These are phyloP conservation scores for Pelagia noctiluca DNA, from an alignment of 30 jellyfish, hydroid and myxozoan species.

Conservation along the genomic window DNA sequence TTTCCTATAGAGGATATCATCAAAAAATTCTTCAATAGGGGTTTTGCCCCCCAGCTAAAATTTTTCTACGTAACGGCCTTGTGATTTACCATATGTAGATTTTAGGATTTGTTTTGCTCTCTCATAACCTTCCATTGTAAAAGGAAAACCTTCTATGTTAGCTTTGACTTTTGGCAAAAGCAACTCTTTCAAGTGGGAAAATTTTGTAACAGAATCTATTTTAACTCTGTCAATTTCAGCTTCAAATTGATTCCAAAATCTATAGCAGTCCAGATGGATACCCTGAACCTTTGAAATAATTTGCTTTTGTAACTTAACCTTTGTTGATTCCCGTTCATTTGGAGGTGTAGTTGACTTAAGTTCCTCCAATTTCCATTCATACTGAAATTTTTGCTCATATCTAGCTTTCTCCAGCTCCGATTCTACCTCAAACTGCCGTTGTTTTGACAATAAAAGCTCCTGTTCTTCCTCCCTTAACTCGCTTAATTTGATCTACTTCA, in stretches of 20 bases:
- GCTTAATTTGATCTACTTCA: conserved; percentile 22
- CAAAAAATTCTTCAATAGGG: too few relatives aligned
- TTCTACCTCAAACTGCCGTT: conserved; percentile 21
- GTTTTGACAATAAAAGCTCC: conserved; percentile 26
- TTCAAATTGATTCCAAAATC: conserved; percentile 78
- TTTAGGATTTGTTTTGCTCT: conserved; percentile 69
- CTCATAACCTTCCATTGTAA: conserved; percentile 75
- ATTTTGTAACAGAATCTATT: conserved; percentile 58
- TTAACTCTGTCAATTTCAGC: conserved; percentile 63
- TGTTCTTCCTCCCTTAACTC: conserved; percentile 38
- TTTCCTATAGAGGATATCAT: too few relatives aligned
- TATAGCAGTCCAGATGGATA: conserved; percentile 70
- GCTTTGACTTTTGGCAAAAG: conserved; percentile 49
- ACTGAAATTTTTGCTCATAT: conserved; percentile 28
- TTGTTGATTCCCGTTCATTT: conserved; percentile 21
- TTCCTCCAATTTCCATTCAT: conserved; percentile 41
- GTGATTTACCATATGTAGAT: conserved; percentile 76
- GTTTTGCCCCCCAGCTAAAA: too few relatives aligned
- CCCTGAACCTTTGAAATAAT: conserved; percentile 58
- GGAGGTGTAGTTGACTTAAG: conserved; percentile 35
- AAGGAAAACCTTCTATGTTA: conserved; percentile 60
- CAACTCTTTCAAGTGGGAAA: conserved; percentile 70
- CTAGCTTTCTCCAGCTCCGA: conserved; percentile 21
- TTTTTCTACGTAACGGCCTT: too few relatives aligned
- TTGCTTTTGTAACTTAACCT: conserved; percentile 66